phyloP scores from a whole-genome alignment of 2,797 vertebrate species.

The Diglossa cyanea region DNA sequence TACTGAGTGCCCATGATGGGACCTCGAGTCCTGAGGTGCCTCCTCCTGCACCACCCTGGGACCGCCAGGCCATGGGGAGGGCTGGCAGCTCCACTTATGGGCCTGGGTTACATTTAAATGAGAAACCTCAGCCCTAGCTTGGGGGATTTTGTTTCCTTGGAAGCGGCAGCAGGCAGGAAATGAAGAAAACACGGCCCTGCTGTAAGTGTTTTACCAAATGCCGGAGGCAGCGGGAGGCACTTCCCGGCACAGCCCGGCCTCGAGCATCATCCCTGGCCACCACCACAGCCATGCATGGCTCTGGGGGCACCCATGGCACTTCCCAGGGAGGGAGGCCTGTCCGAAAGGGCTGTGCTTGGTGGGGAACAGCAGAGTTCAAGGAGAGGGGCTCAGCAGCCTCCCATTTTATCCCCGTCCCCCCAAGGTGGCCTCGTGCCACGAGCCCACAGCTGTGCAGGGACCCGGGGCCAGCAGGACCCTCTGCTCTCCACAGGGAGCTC shows the following conservation, averaged over 20 bases:
- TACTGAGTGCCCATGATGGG: rapidly evolving
- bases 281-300: not conserved
- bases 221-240: conserved; percentile 23
- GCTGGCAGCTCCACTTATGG: not conserved
- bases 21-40: rapidly evolving
- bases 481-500: not conserved
- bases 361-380: rapidly evolving
- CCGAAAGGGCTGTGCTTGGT: not conserved
- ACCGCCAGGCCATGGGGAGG: rapidly evolving
- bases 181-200: not conserved
- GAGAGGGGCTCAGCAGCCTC: not conserved
- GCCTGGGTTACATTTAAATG: not conserved
- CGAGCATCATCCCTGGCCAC: not conserved
- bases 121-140: conserved; percentile 44
- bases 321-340: not conserved
- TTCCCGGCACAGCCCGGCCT: not conserved
- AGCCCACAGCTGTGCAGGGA: rapidly evolving
- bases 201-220: conserved; percentile 35
- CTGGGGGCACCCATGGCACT: rapidly evolving
- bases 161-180: conserved; percentile 49
- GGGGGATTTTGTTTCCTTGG: conserved; percentile 52
- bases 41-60: not conserved
- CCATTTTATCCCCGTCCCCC: not conserved
- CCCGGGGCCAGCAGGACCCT: not conserved
- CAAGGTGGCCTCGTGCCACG: rapidly evolving